phyloP scores from a whole-genome alignment of 1,140 invertebrate species.

The Elymnias hypermnestra region DNA sequence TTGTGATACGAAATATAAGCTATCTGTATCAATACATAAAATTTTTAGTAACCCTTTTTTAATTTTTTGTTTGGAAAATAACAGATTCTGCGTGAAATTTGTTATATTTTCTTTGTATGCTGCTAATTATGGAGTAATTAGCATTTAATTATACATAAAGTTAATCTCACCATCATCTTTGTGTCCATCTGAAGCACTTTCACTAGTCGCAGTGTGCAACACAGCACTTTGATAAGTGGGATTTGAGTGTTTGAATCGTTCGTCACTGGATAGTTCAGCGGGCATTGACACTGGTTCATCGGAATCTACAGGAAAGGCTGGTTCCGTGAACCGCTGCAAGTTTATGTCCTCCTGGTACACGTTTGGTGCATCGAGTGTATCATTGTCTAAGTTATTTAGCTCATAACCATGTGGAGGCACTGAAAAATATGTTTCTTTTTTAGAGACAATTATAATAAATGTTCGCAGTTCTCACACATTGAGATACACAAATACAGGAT shows the following conservation, averaged over 20 bases:
- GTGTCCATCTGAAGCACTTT: constrained; percentile 41
- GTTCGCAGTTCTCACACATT: not conserved
- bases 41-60: no score
- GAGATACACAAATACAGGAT: no score
- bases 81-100: no score
- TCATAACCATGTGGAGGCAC: constrained; percentile 79
- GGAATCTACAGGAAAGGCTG: constrained; percentile 54
- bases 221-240: constrained; percentile 84
- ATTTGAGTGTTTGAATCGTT: constrained; percentile 82
- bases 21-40: no score
- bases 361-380: constrained; percentile 78
- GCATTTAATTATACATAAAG: no score
- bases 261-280: constrained; percentile 63
- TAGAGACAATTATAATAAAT: not conserved
- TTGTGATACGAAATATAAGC: no score
- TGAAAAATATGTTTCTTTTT: constrained; percentile 32
- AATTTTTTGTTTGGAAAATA: no score
- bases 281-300: constrained; percentile 74
- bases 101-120: no score
- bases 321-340: constrained; percentile 40
- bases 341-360: constrained; percentile 67
- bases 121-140: no score
- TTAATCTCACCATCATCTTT: constrained; percentile 73
- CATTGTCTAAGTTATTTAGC: constrained; percentile 78
- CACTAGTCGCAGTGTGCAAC: constrained; percentile 75